phyloP scores from a whole-genome alignment of 2,888 invertebrate species.

The Gryllus longicercus region DNA sequence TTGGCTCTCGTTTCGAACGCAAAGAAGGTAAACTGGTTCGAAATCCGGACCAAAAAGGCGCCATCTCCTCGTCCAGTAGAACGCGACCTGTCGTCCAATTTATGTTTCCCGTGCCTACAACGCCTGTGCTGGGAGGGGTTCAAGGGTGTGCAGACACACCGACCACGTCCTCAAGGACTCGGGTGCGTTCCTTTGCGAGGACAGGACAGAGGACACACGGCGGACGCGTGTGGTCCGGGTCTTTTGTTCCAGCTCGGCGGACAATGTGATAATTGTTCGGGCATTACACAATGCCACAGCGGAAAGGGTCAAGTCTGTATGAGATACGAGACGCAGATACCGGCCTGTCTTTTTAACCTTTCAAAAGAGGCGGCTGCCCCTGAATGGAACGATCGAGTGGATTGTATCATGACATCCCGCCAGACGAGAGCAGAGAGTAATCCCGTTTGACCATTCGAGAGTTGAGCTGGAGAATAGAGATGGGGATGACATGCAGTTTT shows the following conservation, averaged over 20 bases:
- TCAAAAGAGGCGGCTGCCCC: background rate
- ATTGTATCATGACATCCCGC: no score
- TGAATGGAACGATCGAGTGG: background rate
- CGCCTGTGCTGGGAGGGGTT: no score
- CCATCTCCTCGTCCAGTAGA: background rate
- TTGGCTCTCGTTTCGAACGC: background rate
- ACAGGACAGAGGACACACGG: background rate
- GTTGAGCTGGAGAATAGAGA: no score
- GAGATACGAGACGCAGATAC: background rate
- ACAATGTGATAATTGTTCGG: conserved; percentile 8
- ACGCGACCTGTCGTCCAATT: background rate
- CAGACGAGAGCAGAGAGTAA: no score
- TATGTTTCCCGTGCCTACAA: background rate
- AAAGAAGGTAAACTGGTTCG: conserved; percentile 17
- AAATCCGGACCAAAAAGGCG: conserved; percentile 17
- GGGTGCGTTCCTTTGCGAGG: background rate
- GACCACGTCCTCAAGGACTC: background rate
- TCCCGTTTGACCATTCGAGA: no score
- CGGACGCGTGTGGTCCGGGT: background rate
- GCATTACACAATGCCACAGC: background rate
- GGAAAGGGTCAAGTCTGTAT: background rate
- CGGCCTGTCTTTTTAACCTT: conserved; percentile 17
- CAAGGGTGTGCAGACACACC: no score
- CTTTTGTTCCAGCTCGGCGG: conserved; percentile 17
- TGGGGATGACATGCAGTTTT: no score